Percentiles rank a stretch among this genome's conserved stretches.
phyloP scores from a whole-genome alignment of 2,888 invertebrate genomes.

The Sepiola atlantica region DNA sequence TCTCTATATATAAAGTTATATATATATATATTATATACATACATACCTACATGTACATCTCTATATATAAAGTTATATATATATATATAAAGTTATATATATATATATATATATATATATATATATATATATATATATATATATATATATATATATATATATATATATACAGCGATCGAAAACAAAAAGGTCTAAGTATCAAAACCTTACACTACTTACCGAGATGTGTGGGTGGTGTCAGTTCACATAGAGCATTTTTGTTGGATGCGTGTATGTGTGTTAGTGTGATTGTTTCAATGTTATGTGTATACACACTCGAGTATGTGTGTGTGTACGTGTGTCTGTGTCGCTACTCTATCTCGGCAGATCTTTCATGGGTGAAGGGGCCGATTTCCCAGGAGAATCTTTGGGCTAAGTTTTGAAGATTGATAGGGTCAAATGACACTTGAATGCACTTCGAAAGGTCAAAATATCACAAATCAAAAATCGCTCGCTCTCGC shows the following conservation, averaged over 20 bases:
- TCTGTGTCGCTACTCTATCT: neutral
- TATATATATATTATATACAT: neutral
- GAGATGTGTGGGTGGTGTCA: neutral
- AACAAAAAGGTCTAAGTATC: too few relatives aligned
- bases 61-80: neutral
- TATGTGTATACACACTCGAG: neutral
- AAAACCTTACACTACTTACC: too few relatives aligned
- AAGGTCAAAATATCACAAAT: neutral
- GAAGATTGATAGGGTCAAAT: neutral
- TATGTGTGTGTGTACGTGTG: neutral
- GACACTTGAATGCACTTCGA: neutral
- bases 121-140: too few relatives aligned
- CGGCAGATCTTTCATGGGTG: neutral
- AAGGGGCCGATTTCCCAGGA: neutral
- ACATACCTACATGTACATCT: neutral
- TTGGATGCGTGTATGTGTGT: too few relatives aligned
- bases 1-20: too few relatives aligned
- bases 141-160: too few relatives aligned
- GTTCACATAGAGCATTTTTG: too few relatives aligned
- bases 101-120: neutral
- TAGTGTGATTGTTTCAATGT: too few relatives aligned
- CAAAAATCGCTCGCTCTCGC: neutral
- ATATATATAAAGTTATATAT: neutral
- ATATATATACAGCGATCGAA: too few relatives aligned
- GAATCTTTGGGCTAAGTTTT: neutral